Evolutionary conservation across 2,888 invertebrate genomes (phyloP).

Genomic region (Sturmia bella): DNA sequence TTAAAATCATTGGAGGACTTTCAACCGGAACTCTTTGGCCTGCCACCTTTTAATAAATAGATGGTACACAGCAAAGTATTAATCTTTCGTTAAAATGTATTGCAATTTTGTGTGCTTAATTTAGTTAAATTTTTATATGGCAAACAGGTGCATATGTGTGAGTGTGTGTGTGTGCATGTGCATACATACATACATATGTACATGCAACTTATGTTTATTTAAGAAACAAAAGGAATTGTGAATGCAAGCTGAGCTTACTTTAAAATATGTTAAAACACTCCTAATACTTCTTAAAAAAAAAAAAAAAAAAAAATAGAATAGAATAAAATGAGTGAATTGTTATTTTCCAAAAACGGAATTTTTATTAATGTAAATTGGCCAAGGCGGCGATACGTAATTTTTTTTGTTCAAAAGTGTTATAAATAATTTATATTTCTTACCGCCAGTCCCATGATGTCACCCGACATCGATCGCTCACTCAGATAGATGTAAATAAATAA

Average conservation of each 20-base stretch:
- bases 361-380: no score
- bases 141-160: no score
- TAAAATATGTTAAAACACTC: slow-evolving; percentile 49
- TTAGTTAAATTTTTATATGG: neutral
- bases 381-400: no score
- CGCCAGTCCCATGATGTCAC: no score
- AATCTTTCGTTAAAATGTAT: slow-evolving; percentile 28
- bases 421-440: no score
- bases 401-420: no score
- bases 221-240: slow-evolving; percentile 4
- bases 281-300: no score
- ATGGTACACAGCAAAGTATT: slow-evolving; percentile 66
- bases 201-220: neutral
- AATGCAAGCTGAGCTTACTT: slow-evolving; percentile 54
- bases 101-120: slow-evolving; percentile 46
- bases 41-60: slow-evolving; percentile 85
- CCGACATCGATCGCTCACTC: no score
- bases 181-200: neutral
- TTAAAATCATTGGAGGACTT: slow-evolving; percentile 89
- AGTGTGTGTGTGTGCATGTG: neutral
- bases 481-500: no score
- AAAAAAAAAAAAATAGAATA: no score
- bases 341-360: no score
- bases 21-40: slow-evolving; percentile 91
- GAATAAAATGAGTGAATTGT: no score